Evolutionary conservation across 2,888 invertebrate species (phyloP).

Genomic region (Listrodromus nycthemerus): DNA sequence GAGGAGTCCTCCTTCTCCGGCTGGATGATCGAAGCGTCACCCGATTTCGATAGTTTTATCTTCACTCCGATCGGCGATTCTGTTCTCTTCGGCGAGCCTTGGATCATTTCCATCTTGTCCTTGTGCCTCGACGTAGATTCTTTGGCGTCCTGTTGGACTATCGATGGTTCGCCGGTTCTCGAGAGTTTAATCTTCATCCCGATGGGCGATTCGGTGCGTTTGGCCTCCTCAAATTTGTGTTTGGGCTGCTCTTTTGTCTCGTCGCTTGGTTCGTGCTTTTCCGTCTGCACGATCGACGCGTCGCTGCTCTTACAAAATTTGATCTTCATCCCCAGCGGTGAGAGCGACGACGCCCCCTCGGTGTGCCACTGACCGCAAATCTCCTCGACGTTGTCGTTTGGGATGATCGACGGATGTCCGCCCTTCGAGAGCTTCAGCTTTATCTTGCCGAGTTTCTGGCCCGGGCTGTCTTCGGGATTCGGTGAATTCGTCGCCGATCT

Average conservation of each 20-base stretch:
- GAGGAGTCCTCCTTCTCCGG: conserved; percentile 67
- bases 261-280: conserved; percentile 62
- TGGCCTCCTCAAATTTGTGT: conserved; percentile 69
- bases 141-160: conserved; percentile 67
- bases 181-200: conserved; percentile 83
- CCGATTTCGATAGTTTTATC: conserved; percentile 69
- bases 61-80: conserved; percentile 78
- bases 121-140: conserved; percentile 46
- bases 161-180: conserved; percentile 80
- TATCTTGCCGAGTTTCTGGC: conserved; percentile 86
- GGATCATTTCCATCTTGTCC: conserved; percentile 60
- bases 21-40: conserved; percentile 74
- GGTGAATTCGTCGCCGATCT: conserved; percentile 82
- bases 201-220: conserved; percentile 79
- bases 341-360: conserved; percentile 77
- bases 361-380: conserved; percentile 78
- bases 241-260: conserved; percentile 50
- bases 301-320: conserved; percentile 80
- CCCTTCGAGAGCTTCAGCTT: conserved; percentile 86
- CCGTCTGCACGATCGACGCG: conserved; percentile 75
- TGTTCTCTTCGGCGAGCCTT: conserved; percentile 75
- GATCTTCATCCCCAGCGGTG: conserved; percentile 82
- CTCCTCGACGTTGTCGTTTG: conserved; percentile 80
- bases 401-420: conserved; percentile 83
- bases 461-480: conserved; percentile 82